Base-by-base conservation (phyloP, 2,797 vertebrate genomes). In the Anguilla pacifica region DNA sequence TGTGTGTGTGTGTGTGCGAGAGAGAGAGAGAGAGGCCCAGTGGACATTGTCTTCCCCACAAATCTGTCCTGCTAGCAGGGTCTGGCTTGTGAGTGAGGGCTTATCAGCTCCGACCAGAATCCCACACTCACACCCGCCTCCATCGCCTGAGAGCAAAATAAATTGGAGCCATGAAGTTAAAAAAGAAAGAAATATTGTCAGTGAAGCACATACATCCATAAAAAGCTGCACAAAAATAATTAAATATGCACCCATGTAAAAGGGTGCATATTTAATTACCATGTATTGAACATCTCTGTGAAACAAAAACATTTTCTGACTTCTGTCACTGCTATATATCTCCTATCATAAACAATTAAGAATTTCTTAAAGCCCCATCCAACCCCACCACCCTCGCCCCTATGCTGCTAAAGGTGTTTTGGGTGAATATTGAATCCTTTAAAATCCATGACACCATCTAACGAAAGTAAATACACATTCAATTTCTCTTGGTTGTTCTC, bases 151-250 rank as follows among this genome's bases (percentile, higher is more conserved):
- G 97, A 99, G 97, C 95, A 98, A 98, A 98, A 98, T 97, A 98
- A 98, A 98, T 98, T 97, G 97, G 96, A 96, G 96, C 95, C 95
- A 95, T 96, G 96, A 96, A 97, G 96, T 98, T 98, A 98, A 98
- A 97, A 70, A 98, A 97, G 97, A 98, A 94, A 97, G 96, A 98
- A 96, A 97, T 96, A 97, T 96, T 96, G 95, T 94, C 94, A 96
- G 94, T 91, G 96, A 97, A 95, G 96, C 95, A 95, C 96, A 95
- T 95, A 96, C 95, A 96, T 92, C 94, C 96, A 95, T 93, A 39
- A 79, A 79, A 79, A 51, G 90, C 89, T 87, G 85, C 94, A 94
- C 93, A 94, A 95, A 95, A 95, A 93, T 87, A 91, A 95, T 92
- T 49, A 61, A 86, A 81, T 43, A 49, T 55, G 74, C 22, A 28